A percentile compares a stretch with the other conserved stretches of the same genome.
Evolutionary conservation across 2,113 vertebrate species (phyloP).

Genomic region (Ranitomeya variabilis): DNA sequence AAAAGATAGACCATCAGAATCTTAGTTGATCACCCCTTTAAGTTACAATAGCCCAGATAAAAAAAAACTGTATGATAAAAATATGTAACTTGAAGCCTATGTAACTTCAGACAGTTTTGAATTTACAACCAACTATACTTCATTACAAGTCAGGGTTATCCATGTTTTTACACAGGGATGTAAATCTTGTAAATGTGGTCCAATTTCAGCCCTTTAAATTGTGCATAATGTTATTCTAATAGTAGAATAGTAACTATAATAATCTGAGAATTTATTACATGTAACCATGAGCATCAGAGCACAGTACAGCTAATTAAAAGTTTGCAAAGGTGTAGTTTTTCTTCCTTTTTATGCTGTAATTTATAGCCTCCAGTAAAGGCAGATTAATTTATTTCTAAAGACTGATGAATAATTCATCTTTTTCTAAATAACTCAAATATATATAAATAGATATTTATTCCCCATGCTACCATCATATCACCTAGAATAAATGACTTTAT

Average conservation of each 20-base stretch:
- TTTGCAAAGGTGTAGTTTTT: conserved; percentile 26
- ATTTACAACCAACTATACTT: not conserved
- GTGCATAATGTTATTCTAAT: not conserved
- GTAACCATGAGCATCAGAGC: conserved; percentile 32
- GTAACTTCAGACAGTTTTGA: too few relatives aligned
- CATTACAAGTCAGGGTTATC: too few relatives aligned
- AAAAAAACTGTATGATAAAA: too few relatives aligned
- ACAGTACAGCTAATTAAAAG: conserved; percentile 30
- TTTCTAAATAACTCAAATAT: conserved; percentile 4
- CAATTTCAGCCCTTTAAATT: not conserved
- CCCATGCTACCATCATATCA: not conserved
- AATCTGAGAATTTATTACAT: not conserved
- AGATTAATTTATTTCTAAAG: conserved; percentile 31
- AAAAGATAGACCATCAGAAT: too few relatives aligned
- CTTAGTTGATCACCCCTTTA: too few relatives aligned
- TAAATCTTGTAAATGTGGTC: not conserved
- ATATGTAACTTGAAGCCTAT: too few relatives aligned
- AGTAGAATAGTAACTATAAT: conserved; percentile 5
- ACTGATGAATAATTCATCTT: conserved; percentile 22
- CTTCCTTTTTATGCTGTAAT: not conserved
- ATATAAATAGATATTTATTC: conserved; percentile 11
- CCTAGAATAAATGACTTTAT: not conserved
- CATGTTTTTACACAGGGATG: too few relatives aligned
- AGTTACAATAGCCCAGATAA: too few relatives aligned
- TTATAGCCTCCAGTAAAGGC: conserved; percentile 19